These are phyloP conservation scores for Etheostoma perlongum DNA, from an alignment of 2,797 vertebrate species.

Conservation along the genomic window DNA sequence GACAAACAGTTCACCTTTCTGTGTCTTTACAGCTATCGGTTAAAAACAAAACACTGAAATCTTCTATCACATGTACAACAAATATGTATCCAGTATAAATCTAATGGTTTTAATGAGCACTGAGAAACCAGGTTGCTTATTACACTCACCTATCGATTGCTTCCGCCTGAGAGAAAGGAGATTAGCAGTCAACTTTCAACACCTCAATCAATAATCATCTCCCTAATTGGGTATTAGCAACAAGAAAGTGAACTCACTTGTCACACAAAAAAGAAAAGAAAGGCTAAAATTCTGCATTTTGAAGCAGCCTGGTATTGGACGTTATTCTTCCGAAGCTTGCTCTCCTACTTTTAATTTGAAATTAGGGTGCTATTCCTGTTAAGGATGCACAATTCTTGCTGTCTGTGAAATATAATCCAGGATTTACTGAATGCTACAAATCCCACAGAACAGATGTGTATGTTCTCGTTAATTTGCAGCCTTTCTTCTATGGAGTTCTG, in stretches of 20 bases:
- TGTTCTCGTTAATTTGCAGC: constrained; percentile 48
- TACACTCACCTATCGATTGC: constrained; percentile 77
- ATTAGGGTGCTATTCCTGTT: constrained; percentile 42
- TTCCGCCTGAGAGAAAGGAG: constrained; percentile 75
- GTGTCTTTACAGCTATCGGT: neutral
- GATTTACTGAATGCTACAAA: constrained; percentile 51
- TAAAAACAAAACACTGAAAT: constrained; percentile 32
- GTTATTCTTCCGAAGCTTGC: constrained; percentile 61
- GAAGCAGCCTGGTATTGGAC: constrained; percentile 16
- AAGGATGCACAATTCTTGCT: constrained; percentile 23
- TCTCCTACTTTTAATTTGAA: constrained; percentile 54
- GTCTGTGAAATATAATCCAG: constrained; percentile 56
- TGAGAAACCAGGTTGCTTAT: constrained; percentile 76
- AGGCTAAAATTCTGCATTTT: constrained; percentile 50
- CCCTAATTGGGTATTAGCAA: constrained; percentile 85
- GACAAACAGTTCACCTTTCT: neutral
- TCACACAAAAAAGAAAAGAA: constrained; percentile 71
- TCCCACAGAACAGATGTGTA: constrained; percentile 23
- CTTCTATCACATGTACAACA: constrained; percentile 40
- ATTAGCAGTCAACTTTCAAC: constrained; percentile 84
- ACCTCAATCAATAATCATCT: constrained; percentile 86
- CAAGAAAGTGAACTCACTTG: constrained; percentile 78
- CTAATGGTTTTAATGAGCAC: constrained; percentile 71
- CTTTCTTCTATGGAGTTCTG: constrained; percentile 20
- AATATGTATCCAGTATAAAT: constrained; percentile 68